Conservation (phyloP, 2,797 vertebrate genomes). For the Danio jaintianensis region DNA sequence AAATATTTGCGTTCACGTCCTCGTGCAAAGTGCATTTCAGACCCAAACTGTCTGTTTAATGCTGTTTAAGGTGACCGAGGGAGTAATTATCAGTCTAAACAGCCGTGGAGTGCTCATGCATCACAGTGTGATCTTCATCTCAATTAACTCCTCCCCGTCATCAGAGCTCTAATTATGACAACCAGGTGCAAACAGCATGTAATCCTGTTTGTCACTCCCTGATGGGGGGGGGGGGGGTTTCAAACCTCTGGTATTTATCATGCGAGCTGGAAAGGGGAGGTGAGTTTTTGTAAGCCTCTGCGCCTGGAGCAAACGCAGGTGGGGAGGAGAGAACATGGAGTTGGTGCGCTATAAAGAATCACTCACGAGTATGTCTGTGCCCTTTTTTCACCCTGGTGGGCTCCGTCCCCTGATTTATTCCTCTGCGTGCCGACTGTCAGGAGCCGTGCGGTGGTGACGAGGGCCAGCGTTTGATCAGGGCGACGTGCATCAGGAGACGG, state of each 20-base stretch:
- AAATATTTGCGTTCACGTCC: neutral
- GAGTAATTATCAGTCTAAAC: conserved; percentile 35
- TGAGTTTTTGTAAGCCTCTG: conserved; percentile 42
- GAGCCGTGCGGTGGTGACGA: neutral
- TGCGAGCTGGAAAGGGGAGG: conserved; percentile 47
- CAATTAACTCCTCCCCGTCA: conserved; percentile 60
- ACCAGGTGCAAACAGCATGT: conserved; percentile 69
- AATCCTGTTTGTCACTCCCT: conserved; percentile 63
- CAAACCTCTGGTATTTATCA: conserved; percentile 54
- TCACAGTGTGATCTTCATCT: conserved; percentile 48
- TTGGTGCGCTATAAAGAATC: neutral
- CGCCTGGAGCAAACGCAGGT: conserved; percentile 55
- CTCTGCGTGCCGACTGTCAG: neutral
- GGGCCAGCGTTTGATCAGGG: conserved; percentile 42
- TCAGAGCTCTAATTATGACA: conserved; percentile 64
- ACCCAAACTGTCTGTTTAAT: conserved; percentile 2
- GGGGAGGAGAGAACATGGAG: conserved; percentile 37
- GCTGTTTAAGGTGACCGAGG: conserved; percentile 29
- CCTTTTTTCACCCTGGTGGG: conserved; percentile 35
- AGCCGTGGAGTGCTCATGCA: conserved; percentile 19
- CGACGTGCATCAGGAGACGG: conserved; percentile 25
- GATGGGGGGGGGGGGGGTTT: conserved; percentile 31
- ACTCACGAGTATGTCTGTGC: conserved; percentile 24
- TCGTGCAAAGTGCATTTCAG: neutral
- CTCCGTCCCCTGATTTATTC: conserved; percentile 41